Evolutionary conservation across 2,797 vertebrate species (phyloP).

Genomic region (Myotis vivesi): DNA sequence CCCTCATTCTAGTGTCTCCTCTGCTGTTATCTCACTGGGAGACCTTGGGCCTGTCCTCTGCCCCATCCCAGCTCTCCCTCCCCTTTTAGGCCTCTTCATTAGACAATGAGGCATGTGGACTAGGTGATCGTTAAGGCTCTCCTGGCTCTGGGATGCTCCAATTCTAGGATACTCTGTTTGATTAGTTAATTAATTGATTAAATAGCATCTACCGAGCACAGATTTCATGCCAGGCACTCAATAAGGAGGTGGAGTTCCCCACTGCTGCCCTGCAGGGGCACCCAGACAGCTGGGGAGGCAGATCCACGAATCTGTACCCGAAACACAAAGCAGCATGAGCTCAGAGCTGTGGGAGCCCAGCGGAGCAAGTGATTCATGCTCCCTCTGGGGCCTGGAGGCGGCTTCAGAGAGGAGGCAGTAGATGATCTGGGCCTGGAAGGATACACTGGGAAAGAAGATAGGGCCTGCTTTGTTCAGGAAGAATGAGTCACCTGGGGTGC

Average conservation of each 20-base stretch:
- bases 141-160: background rate
- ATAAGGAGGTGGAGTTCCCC: background rate
- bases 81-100: background rate
- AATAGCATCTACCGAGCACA: background rate
- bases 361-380: constrained; percentile 48
- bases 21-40: background rate
- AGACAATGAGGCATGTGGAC: background rate
- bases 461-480: constrained; percentile 49
- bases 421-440: constrained; percentile 37
- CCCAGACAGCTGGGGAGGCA: background rate
- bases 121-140: background rate
- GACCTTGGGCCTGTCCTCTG: background rate
- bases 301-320: background rate
- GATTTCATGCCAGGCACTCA: background rate
- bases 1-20: background rate
- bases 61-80: background rate
- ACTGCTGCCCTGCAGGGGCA: background rate
- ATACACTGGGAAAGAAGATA: background rate
- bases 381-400: background rate
- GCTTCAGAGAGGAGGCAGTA: constrained; percentile 14
- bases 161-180: background rate
- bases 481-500: constrained; percentile 46
- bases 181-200: background rate
- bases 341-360: background rate
- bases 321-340: background rate